Base-by-base conservation (phyloP, 1,140 invertebrate species). In the Pseudomyrmex pallidus region DNA sequence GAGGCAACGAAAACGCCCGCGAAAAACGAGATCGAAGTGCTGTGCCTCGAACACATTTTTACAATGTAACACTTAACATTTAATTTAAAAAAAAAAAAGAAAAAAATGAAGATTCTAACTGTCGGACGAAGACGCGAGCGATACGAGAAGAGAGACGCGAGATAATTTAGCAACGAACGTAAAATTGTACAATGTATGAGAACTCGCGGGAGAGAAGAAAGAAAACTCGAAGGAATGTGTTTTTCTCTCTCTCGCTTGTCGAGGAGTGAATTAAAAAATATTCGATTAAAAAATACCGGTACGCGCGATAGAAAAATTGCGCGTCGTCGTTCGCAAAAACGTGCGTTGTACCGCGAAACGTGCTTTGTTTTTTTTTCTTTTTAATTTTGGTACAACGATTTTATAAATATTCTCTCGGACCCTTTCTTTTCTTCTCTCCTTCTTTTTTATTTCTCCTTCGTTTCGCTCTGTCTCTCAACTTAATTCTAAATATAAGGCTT, bases 401-500 rank as follows among this genome's bases (percentile, higher is more conserved):
- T 35, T 35, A 35, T 35, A 35, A 35, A 68, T 57, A 46, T 66
- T 59, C 56, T 74, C 61, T 86, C 50, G 3, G 54, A 61, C n/a
- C 20, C 52, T 57, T 13, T 17, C 9, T 72, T 57, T 48, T 17
- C 35, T 9, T 64, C 13, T 61, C 17, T 61, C 15, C 20, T 7
- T 70, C 46, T 74, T 54, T 54, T 67, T 10, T 56, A 57, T 48
- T 57, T 73, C 20, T 66, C 74, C 35, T 83, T 67, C 63, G 25
- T 72, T 78, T 70, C 68, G 54, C 61, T 86, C 50, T 68, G 62
- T 70, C 48, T 77, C 62, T 84, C 61, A 82, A 89, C 87, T 89
- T 89, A 89, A 89, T 85, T 77, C 84, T 89, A 91, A 90, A 91
- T 90, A 86, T 91, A 92, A 92, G 90, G 89, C 91, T 92, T 92